Evolutionary conservation across 2,113 vertebrate genomes (phyloP).

Genomic region (Eulemur macaco): DNA sequence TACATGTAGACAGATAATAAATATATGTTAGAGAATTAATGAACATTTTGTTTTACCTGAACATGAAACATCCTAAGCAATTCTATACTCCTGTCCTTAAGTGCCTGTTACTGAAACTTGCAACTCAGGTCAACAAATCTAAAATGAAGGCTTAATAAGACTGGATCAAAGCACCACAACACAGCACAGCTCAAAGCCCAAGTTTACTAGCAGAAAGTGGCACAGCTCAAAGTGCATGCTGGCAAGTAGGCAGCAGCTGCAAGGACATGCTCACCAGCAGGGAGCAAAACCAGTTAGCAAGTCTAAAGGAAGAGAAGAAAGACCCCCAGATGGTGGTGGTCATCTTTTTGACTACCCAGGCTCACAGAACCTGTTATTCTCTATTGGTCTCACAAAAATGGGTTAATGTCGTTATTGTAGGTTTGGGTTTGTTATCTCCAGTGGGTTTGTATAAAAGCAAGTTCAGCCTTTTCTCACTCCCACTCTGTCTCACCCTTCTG

Average conservation of each 20-base stretch:
- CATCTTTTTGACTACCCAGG: not conserved
- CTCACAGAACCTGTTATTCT: not conserved
- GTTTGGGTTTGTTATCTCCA: too few relatives aligned
- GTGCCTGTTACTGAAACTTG: not conserved
- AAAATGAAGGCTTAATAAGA: not conserved
- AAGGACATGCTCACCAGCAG: not conserved
- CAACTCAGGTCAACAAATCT: not conserved
- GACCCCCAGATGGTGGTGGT: not conserved
- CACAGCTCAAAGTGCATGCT: not conserved
- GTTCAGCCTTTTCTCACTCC: too few relatives aligned
- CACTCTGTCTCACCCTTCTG: too few relatives aligned
- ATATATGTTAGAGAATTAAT: not conserved
- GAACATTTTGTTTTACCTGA: not conserved
- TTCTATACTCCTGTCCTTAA: not conserved
- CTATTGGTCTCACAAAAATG: not conserved
- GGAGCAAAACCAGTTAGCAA: not conserved
- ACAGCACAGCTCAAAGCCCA: not conserved
- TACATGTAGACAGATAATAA: not conserved
- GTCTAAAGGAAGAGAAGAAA: not conserved
- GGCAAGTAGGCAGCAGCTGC: not conserved
- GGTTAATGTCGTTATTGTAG: not conserved
- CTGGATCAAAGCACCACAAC: not conserved
- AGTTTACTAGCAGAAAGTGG: not conserved
- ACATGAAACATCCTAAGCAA: not conserved
- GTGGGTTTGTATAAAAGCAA: too few relatives aligned